A percentile compares a stretch with the other conserved stretches of the same genome.
Evolutionary conservation across 1,140 invertebrate species (phyloP).

Genomic region (Drosophila burlai): DNA sequence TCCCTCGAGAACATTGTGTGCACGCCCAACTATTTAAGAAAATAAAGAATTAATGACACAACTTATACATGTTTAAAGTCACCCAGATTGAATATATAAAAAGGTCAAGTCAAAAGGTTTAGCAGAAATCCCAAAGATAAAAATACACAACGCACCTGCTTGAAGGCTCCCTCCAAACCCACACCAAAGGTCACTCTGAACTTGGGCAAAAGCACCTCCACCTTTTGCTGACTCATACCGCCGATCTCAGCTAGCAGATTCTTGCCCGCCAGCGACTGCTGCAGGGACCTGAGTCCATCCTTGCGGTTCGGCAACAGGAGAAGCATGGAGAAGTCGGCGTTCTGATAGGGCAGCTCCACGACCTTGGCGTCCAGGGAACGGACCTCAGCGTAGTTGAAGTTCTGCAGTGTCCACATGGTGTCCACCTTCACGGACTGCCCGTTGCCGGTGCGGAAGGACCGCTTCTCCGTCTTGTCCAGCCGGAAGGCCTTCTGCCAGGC

Average conservation of each 20-base stretch:
- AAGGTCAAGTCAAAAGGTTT: too few relatives aligned
- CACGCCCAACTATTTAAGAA: conserved; percentile 86
- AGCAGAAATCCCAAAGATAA: too few relatives aligned
- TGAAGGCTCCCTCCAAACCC: conserved; percentile 86
- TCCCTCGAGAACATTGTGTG: conserved; percentile 86
- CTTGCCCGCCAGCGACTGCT: conserved; percentile 73
- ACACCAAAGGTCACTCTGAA: conserved; percentile 88
- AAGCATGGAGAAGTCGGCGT: conserved; percentile 74
- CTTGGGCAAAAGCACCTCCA: conserved; percentile 87
- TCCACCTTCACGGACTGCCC: conserved; percentile 71
- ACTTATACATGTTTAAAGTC: not conserved
- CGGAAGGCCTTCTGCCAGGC: conserved; percentile 78
- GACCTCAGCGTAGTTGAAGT: conserved; percentile 75
- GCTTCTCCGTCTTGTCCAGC: conserved; percentile 63
- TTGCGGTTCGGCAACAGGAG: conserved; percentile 76
- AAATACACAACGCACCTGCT: conserved; percentile 82
- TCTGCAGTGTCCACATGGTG: conserved; percentile 80
- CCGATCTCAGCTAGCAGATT: conserved; percentile 79
- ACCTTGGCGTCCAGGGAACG: conserved; percentile 73
- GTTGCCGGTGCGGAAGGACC: conserved; percentile 65
- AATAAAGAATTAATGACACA: not conserved
- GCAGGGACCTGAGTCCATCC: conserved; percentile 67
- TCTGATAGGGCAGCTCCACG: conserved; percentile 78
- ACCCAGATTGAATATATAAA: too few relatives aligned
- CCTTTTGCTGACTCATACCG: conserved; percentile 66